Evolutionary conservation across 2,797 vertebrate genomes (phyloP).

Genomic region (Syncerus caffer): DNA sequence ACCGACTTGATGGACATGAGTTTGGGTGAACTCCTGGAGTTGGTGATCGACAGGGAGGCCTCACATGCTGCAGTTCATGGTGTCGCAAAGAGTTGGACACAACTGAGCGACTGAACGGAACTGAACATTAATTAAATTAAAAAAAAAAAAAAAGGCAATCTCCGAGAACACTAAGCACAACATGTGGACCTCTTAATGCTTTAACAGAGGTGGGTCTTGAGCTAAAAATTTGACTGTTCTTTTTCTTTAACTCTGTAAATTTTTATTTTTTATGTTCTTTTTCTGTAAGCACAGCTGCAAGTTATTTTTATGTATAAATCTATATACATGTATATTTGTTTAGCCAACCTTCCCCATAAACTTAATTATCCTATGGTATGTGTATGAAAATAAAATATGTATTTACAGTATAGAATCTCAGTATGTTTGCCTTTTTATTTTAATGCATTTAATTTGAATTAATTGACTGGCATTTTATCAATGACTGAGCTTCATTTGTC

Average conservation of each 20-base stretch:
- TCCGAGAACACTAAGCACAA: background rate
- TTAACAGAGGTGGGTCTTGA: background rate
- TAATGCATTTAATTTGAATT: background rate
- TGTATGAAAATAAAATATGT: background rate
- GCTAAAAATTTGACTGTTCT: background rate
- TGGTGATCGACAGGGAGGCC: background rate
- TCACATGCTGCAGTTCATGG: background rate
- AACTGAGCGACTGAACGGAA: background rate
- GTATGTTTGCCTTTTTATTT: background rate
- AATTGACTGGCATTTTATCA: background rate
- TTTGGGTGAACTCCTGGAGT: background rate
- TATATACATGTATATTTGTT: background rate
- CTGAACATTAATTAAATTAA: background rate
- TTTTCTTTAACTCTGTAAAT: background rate
- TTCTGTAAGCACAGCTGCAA: background rate
- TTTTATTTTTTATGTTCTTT: background rate
- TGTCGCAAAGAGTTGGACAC: fast-evolving
- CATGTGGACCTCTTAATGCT: background rate
- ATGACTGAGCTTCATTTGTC: background rate
- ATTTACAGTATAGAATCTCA: background rate
- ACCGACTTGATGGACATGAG: background rate
- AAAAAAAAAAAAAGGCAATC: background rate
- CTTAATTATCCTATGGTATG: background rate
- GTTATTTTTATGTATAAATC: background rate
- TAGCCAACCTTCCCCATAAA: background rate